Evolutionary conservation across 2,113 vertebrate genomes (phyloP).

Genomic region (Gymnobelideus leadbeateri): DNA sequence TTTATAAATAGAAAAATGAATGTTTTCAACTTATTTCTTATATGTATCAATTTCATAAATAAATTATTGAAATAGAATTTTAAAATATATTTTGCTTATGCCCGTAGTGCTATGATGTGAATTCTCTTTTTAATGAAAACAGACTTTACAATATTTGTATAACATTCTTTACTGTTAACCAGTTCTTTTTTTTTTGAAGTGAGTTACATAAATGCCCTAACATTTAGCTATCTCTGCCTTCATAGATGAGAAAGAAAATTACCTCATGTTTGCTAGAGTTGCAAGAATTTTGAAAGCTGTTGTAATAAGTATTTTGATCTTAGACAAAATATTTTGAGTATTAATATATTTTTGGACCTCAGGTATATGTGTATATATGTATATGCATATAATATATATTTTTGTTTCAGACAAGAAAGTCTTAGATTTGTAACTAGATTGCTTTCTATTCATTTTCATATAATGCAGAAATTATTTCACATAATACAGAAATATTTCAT

Average conservation of each 20-base stretch:
- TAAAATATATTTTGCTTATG: neutral
- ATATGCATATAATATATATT: conserved; percentile 21
- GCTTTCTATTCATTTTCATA: conserved; percentile 20
- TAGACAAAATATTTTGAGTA: conserved; percentile 75
- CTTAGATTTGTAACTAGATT: conserved; percentile 9
- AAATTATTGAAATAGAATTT: conserved; percentile 59
- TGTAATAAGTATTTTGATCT: conserved; percentile 75
- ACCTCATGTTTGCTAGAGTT: conserved; percentile 66
- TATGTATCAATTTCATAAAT: conserved; percentile 31
- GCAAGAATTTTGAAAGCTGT: conserved; percentile 75
- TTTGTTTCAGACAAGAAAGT: conserved; percentile 38
- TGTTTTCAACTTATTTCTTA: conserved; percentile 39
- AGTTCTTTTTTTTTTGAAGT: conserved; percentile 40
- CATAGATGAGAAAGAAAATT: conserved; percentile 65
- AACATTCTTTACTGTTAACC: conserved; percentile 68
- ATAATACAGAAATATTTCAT: neutral
- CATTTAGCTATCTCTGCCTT: conserved; percentile 46
- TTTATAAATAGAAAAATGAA: conserved; percentile 45
- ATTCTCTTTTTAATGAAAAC: conserved; percentile 63
- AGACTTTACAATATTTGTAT: conserved; percentile 34
- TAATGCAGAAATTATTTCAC: neutral
- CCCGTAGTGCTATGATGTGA: neutral
- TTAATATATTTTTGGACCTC: conserved; percentile 28
- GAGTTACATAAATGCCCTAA: conserved; percentile 13
- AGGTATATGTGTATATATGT: conserved; percentile 8